phyloP scores from a whole-genome alignment of 2,797 vertebrate genomes.

The Chrosomus eos region DNA sequence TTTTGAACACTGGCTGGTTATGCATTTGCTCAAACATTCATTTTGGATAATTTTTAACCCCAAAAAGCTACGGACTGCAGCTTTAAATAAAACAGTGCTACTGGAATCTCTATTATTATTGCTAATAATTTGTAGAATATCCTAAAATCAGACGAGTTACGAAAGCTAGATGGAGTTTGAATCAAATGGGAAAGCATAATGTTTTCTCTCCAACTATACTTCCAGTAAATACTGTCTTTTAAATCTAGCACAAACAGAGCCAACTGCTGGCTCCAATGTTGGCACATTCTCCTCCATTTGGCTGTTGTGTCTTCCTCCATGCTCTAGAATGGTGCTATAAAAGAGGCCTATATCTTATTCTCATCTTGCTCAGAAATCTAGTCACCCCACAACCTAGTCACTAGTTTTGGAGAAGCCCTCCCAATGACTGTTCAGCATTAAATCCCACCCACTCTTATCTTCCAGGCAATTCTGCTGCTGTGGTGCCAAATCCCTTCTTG shows the following conservation, averaged over 20 bases:
- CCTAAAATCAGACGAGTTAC: not conserved
- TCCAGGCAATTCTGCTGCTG: conserved; percentile 29
- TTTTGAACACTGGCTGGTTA: too few species aligned
- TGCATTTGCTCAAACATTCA: too few species aligned
- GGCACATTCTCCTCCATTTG: conserved; percentile 41
- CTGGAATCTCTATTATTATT: not conserved
- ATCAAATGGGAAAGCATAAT: conserved; percentile 31
- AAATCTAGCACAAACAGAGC: not conserved
- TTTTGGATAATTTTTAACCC: too few species aligned
- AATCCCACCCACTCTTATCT: conserved; percentile 46
- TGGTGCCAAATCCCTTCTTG: conserved; percentile 25
- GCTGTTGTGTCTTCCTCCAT: conserved; percentile 35
- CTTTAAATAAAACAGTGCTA: not conserved
- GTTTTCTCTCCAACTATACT: not conserved
- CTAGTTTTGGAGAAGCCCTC: conserved; percentile 33
- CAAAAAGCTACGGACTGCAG: too few species aligned
- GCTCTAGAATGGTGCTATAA: conserved; percentile 38
- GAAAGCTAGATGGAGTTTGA: conserved; percentile 3
- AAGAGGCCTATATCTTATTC: conserved; percentile 50
- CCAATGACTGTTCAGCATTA: conserved; percentile 21
- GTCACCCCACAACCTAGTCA: conserved; percentile 37
- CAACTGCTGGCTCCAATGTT: conserved; percentile 27
- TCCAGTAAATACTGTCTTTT: not conserved
- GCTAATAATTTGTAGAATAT: not conserved
- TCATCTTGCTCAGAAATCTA: conserved; percentile 50